A percentile compares a stretch with the other conserved stretches of the same genome.
These are phyloP conservation scores for Cotesia chilonis DNA, from an alignment of 1,140 invertebrate species.

Conservation along the genomic window DNA sequence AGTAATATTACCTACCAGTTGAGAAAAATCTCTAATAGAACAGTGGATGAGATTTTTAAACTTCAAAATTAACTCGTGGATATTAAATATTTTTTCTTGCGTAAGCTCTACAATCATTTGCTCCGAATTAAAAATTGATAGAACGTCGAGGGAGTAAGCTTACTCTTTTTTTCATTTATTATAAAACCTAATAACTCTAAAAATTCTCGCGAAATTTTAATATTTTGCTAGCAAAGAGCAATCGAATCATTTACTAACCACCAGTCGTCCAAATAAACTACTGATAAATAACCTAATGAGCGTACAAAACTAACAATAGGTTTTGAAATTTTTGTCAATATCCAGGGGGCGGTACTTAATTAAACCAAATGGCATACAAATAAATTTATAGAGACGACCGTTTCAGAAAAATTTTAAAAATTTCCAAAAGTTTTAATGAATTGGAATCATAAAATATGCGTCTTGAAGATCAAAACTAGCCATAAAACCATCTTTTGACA, in stretches of 20 bases:
- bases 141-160: conserved; percentile 20
- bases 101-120: conserved; percentile 38
- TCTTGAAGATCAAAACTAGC: conserved; percentile 48
- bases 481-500: conserved; percentile 36
- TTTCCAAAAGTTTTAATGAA: conserved; percentile 34
- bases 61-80: conserved; percentile 20
- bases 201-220: conserved; percentile 27
- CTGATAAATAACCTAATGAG: conserved; percentile 29
- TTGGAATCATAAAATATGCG: conserved; percentile 41
- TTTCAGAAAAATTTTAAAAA: conserved; percentile 41
- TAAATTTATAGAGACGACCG: conserved; percentile 34
- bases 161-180: conserved; percentile 41
- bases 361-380: conserved; percentile 39
- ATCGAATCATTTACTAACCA: conserved; percentile 23
- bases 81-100: conserved; percentile 35
- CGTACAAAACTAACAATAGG: conserved; percentile 39
- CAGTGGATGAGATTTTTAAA: conserved; percentile 27
- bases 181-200: conserved; percentile 45
- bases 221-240: conserved; percentile 27
- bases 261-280: conserved; percentile 41
- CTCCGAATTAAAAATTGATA: conserved; percentile 42
- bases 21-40: conserved; percentile 45
- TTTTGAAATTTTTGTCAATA: conserved; percentile 46
- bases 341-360: conserved; percentile 31
- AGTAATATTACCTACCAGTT: conserved; percentile 40